Evolutionary conservation across 2,888 invertebrate species (phyloP).

Genomic region (Nymphalis urticae): DNA sequence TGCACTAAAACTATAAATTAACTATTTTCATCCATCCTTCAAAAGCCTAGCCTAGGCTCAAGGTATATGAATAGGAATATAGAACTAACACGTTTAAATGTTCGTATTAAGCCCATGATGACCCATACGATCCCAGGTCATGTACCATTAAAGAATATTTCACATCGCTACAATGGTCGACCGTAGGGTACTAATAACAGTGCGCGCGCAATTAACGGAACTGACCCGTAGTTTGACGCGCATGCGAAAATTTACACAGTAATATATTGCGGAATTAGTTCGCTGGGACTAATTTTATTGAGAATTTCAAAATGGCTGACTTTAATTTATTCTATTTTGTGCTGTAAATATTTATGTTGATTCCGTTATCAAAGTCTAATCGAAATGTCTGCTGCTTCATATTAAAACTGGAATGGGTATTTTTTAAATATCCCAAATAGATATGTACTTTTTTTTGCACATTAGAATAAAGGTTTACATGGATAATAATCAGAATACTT

Average conservation of each 20-base stretch:
- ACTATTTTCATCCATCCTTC: too few relatives aligned
- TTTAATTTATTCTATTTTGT: not conserved
- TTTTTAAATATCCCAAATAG: not conserved
- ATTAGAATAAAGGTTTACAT: too few relatives aligned
- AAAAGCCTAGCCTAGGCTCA: too few relatives aligned
- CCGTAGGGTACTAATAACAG: conserved; percentile 39
- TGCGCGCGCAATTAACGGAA: conserved; percentile 40
- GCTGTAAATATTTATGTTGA: not conserved
- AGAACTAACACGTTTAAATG: not conserved
- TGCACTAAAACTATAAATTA: too few relatives aligned
- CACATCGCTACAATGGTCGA: conserved; percentile 37
- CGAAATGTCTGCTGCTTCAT: too few relatives aligned
- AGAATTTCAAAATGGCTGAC: conserved; percentile 2
- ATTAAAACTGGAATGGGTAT: not conserved
- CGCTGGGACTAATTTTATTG: conserved; percentile 10
- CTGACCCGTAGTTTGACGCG: conserved; percentile 38
- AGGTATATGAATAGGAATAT: not conserved
- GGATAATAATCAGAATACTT: too few relatives aligned
- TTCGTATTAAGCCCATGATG: conserved; percentile 38
- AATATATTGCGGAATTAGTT: conserved; percentile 34
- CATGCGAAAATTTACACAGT: conserved; percentile 40
- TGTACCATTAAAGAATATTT: conserved; percentile 38
- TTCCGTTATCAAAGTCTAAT: not conserved
- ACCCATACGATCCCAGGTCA: conserved; percentile 34
- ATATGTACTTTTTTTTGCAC: too few relatives aligned